Evolutionary conservation across 2,113 vertebrate genomes (phyloP).

Genomic region (Chaetura pelagica): DNA sequence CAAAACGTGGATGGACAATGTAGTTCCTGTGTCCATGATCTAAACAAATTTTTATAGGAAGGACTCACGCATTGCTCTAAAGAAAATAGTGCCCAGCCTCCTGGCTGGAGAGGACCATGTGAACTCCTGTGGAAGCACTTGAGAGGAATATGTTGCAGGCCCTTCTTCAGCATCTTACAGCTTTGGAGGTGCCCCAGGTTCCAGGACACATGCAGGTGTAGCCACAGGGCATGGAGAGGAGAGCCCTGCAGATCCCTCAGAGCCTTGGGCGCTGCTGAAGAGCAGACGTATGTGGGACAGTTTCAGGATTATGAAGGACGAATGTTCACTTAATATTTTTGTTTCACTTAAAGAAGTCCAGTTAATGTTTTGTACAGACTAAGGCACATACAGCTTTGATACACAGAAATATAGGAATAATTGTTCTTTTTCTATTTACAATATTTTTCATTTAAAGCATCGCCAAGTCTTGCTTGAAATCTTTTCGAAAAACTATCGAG

Average conservation of each 20-base stretch:
- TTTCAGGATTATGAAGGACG: background rate
- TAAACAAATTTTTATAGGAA: background rate
- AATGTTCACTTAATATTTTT: background rate
- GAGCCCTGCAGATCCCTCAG: background rate
- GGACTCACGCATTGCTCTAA: background rate
- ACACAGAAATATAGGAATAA: background rate
- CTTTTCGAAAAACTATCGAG: conserved; percentile 90
- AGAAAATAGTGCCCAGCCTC: background rate
- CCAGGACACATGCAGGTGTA: background rate
- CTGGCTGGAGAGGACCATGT: background rate
- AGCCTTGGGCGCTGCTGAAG: background rate
- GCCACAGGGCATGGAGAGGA: background rate
- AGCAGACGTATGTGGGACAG: background rate
- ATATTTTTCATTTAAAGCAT: conserved; percentile 77
- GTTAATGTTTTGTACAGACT: background rate
- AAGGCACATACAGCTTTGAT: background rate
- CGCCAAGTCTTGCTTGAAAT: conserved; percentile 92
- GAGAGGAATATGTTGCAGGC: background rate
- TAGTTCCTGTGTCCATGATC: background rate
- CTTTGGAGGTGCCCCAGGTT: background rate
- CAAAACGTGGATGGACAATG: background rate
- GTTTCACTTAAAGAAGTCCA: background rate
- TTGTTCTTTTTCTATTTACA: background rate
- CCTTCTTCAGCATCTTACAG: background rate
- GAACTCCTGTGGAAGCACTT: background rate